phyloP scores from a whole-genome alignment of 2,797 vertebrate genomes.

The Amphiprion clarkii region DNA sequence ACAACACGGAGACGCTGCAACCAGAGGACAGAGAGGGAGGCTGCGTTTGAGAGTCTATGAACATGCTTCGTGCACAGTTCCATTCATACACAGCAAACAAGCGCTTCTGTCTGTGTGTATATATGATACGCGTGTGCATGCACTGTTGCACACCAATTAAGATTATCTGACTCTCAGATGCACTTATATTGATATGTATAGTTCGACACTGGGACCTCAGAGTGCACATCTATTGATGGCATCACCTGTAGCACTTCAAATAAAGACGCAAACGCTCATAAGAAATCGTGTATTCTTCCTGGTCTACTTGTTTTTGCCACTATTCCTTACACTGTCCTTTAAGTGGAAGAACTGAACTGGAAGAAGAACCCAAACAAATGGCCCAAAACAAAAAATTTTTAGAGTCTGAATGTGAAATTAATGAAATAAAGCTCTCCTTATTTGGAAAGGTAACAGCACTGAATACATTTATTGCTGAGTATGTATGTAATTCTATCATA shows the following conservation, averaged over 20 bases:
- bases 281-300: too few species aligned
- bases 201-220: too few species aligned
- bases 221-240: neutral
- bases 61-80: neutral
- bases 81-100: conserved; percentile 9
- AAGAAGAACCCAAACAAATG: too few species aligned
- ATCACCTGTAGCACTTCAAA: neutral
- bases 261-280: too few species aligned
- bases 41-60: conserved; percentile 1
- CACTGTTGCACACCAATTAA: conserved; percentile 37
- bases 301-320: too few species aligned
- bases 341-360: too few species aligned
- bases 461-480: conserved; percentile 8
- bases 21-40: neutral
- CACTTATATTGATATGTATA: neutral
- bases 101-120: neutral
- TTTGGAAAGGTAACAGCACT: conserved; percentile 1
- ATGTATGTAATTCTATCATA: neutral
- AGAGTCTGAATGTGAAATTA: too few species aligned
- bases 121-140: conserved; percentile 3
- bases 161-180: conserved; percentile 39
- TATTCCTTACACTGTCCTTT: too few species aligned
- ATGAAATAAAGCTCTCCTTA: neutral
- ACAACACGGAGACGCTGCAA: neutral
- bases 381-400: too few species aligned